Conservation (phyloP, 2,888 invertebrate species). For the Ephialtes manifestator region DNA sequence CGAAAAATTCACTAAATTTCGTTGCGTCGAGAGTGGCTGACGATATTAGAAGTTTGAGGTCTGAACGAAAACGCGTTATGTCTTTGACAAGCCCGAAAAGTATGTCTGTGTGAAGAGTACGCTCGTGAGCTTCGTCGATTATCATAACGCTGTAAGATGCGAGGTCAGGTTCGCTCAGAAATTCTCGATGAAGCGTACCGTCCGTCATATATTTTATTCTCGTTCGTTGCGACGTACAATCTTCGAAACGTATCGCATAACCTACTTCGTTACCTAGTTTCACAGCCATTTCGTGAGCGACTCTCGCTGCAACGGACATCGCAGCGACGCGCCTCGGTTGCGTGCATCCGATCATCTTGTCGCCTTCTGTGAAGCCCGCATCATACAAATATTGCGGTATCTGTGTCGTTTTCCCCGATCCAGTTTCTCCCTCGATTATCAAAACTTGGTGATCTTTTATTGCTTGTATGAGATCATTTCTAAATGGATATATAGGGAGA, state of each 20-base stretch:
- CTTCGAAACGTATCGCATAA: constrained; percentile 98
- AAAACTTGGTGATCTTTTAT: constrained; percentile 96
- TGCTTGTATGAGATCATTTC: constrained; percentile 95
- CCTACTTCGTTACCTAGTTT: constrained; percentile 98
- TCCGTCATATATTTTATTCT: constrained; percentile 99
- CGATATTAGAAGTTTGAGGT: constrained; percentile 98
- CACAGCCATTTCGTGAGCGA: constrained; percentile 98
- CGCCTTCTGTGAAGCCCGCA: constrained; percentile 94
- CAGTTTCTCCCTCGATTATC: constrained; percentile 99
- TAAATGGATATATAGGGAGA: constrained; percentile 97
- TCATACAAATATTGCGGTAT: constrained; percentile 99
- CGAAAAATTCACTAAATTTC: constrained; percentile 99
- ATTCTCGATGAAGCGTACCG: constrained; percentile 98
- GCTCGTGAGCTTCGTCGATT: constrained; percentile 99
- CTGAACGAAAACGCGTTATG: constrained; percentile 96
- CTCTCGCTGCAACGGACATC: constrained; percentile 99
- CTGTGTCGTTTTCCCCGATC: constrained; percentile 99
- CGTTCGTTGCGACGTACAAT: constrained; percentile 99
- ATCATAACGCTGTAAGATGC: constrained; percentile 99
- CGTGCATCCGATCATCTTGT: constrained; percentile 98
- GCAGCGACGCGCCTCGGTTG: constrained; percentile 99
- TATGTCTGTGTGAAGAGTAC: constrained; percentile 99
- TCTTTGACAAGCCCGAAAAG: constrained; percentile 99
- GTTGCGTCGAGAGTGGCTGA: constrained; percentile 99
- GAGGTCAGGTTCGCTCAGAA: constrained; percentile 98